phyloP scores from a whole-genome alignment of 2,888 invertebrate genomes.

The Cordilura impudica region DNA sequence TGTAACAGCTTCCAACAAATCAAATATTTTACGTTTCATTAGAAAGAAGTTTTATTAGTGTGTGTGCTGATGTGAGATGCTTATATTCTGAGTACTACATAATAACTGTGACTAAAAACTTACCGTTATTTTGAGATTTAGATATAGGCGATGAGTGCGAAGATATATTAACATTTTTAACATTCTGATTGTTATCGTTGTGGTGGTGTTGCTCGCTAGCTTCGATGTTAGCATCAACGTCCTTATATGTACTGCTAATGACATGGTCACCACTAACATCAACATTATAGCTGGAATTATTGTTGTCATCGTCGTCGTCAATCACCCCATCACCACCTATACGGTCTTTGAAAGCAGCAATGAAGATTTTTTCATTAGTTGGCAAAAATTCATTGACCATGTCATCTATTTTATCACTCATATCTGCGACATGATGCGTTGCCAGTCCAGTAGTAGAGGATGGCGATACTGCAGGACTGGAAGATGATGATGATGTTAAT shows the following conservation, averaged over 20 bases:
- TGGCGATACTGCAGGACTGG: conserved; percentile 24
- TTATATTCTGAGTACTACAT: conserved; percentile 23
- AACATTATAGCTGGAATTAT: conserved; percentile 22
- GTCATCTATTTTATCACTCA: conserved; percentile 47
- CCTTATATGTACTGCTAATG: conserved; percentile 15
- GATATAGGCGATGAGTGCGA: conserved; percentile 27
- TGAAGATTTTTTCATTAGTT: conserved; percentile 28
- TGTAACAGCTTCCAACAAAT: no score
- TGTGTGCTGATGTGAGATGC: background rate
- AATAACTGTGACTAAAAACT: conserved; percentile 60
- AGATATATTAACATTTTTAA: conserved; percentile 56
- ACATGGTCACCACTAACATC: background rate
- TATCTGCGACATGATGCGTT: conserved; percentile 34
- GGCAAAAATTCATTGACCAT: conserved; percentile 35
- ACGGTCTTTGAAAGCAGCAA: conserved; percentile 12
- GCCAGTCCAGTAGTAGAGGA: no score
- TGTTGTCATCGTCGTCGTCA: conserved; percentile 1
- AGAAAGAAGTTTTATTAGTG: background rate
- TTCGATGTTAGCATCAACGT: conserved; percentile 41
- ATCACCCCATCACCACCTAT: conserved; percentile 16
- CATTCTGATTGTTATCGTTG: conserved; percentile 48
- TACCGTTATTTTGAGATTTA: conserved; percentile 63
- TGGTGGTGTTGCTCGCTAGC: conserved; percentile 41
- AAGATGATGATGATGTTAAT: background rate
- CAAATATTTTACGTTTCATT: no score